phyloP scores from a whole-genome alignment of 2,797 vertebrate species.

The Gymnoscopelus braueri region DNA sequence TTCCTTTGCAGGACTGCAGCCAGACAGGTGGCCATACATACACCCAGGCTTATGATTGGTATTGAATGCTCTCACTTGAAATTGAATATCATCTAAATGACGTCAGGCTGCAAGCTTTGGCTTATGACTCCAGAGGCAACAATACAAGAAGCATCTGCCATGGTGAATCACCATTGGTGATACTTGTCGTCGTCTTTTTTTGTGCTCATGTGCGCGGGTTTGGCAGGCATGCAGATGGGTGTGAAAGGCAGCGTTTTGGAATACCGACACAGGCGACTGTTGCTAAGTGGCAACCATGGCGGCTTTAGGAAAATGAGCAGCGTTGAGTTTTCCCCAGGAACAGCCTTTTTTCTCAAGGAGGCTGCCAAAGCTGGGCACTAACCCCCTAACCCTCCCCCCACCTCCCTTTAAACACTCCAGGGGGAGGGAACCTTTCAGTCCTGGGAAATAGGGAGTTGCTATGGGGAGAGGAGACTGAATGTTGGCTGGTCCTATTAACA shows the following conservation, averaged over 20 bases:
- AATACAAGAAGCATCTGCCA: constrained; percentile 49
- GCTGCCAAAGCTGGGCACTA: constrained; percentile 37
- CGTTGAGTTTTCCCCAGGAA: constrained; percentile 74
- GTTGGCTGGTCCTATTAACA: constrained; percentile 64
- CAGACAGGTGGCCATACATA: constrained; percentile 44
- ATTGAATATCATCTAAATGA: constrained; percentile 55
- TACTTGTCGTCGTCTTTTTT: constrained; percentile 13
- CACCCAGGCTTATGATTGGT: constrained; percentile 40
- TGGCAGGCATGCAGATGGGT: constrained; percentile 30
- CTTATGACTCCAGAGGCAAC: constrained; percentile 53
- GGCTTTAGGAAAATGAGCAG: constrained; percentile 68
- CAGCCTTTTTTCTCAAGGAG: constrained; percentile 64
- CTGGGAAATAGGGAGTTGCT: constrained; percentile 72
- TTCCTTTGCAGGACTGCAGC: constrained; percentile 13
- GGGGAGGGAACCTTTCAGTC: constrained; percentile 36
- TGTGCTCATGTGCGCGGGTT: constrained; percentile 23
- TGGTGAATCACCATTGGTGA: constrained; percentile 14
- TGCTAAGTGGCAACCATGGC: constrained; percentile 73
- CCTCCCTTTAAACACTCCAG: constrained; percentile 48
- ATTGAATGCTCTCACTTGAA: constrained; percentile 40
- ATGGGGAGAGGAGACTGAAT: constrained; percentile 60
- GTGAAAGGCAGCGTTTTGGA: constrained; percentile 63
- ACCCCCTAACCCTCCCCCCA: constrained; percentile 40
- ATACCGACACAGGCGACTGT: constrained; percentile 62
- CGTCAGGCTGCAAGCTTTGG: constrained; percentile 34